Percentiles rank a stretch among this genome's conserved stretches.
Evolutionary conservation across 2,888 invertebrate genomes (phyloP).

Genomic region (Adineta ricciae): DNA sequence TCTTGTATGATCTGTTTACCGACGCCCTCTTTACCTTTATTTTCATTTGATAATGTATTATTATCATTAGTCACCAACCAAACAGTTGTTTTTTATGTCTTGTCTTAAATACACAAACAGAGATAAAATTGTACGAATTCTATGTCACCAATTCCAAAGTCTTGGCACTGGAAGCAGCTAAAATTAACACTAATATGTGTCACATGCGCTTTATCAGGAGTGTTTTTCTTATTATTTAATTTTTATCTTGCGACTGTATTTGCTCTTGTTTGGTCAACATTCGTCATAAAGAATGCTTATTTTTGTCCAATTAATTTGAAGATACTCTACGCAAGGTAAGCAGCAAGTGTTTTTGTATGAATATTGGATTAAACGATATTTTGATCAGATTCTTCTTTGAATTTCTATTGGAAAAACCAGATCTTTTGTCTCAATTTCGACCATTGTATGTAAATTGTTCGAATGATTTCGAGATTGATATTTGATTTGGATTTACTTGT

Average conservation of each 20-base stretch:
- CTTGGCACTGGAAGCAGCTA: neutral
- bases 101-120: neutral
- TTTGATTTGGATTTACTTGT: neutral
- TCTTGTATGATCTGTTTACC: neutral
- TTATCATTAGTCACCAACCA: neutral
- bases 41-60: neutral
- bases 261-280: neutral
- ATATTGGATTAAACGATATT: neutral
- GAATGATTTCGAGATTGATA: neutral
- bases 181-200: neutral
- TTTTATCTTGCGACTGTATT: neutral
- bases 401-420: neutral
- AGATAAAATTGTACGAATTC: neutral
- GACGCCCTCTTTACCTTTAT: neutral
- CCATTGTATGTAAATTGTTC: neutral
- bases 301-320: neutral
- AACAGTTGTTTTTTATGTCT: neutral
- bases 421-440: neutral
- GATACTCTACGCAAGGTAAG: neutral
- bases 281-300: neutral
- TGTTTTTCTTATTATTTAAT: neutral
- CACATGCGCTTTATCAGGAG: neutral
- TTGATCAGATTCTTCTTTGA: neutral
- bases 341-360: neutral
- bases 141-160: neutral